Conservation (phyloP, 2,888 invertebrate species). For the Dasysyrphus tricinctus region DNA sequence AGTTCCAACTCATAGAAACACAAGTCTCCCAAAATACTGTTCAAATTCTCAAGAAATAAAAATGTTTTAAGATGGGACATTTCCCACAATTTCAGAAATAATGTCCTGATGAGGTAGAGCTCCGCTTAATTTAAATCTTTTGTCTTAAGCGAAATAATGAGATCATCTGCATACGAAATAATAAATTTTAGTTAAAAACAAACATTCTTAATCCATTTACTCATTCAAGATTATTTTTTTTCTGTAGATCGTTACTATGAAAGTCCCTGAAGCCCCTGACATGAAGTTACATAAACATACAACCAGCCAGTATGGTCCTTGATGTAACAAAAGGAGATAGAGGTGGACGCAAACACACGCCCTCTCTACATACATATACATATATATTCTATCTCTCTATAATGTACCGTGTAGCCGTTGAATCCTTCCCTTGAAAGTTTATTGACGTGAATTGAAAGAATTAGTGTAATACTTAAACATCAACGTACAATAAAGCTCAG, state of each 20-base stretch:
- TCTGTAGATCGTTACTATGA: background rate
- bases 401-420: background rate
- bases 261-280: background rate
- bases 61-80: no score
- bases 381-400: background rate
- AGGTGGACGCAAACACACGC: background rate
- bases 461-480: slow-evolving; percentile 48
- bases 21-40: no score
- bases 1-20: no score
- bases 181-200: no score
- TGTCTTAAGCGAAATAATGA: no score
- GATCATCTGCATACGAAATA: no score
- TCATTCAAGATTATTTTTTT: no score
- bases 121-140: no score
- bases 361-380: background rate
- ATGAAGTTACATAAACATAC: background rate
- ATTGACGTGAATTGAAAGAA: slow-evolving; percentile 64
- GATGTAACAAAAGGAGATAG: background rate
- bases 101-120: no score
- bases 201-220: no score
- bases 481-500: slow-evolving; percentile 20
- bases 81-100: no score
- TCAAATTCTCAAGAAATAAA: no score
- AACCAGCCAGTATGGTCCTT: background rate
- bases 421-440: slow-evolving; percentile 43